A percentile compares a stretch with the other conserved stretches of the same genome.
phyloP scores from a whole-genome alignment of 2,113 vertebrate species.

The Dromas ardeola region DNA sequence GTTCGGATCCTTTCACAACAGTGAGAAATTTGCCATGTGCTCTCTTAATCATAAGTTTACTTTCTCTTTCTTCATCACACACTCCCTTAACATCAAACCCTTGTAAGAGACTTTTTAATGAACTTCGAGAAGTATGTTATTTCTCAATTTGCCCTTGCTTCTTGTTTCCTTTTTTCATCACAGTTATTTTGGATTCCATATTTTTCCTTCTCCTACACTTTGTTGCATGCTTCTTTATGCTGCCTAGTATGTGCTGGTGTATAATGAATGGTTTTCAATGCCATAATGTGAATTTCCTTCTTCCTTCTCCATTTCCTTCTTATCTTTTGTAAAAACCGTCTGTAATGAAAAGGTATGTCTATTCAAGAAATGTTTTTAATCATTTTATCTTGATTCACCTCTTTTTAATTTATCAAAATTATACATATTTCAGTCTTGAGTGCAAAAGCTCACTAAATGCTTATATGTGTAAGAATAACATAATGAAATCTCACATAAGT shows the following conservation, averaged over 20 bases:
- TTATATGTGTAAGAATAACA: background rate
- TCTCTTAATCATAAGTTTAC: background rate
- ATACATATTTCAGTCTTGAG: background rate
- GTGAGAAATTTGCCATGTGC: background rate
- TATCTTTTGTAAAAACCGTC: background rate
- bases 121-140: background rate
- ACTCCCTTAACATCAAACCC: background rate
- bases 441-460: background rate
- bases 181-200: background rate
- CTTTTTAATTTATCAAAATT: background rate
- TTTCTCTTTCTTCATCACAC: background rate
- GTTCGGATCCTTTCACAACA: background rate
- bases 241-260: background rate
- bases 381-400: fast-evolving
- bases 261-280: background rate
- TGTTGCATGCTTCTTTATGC: background rate
- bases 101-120: background rate
- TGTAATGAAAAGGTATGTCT: background rate
- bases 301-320: background rate
- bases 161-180: background rate
- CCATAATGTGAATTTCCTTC: background rate
- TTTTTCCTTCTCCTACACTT: background rate
- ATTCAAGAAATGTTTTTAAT: background rate
- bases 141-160: background rate
- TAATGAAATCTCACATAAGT: background rate